Conservation (phyloP, 2,797 vertebrate genomes). For the Sebastes oblongus region DNA sequence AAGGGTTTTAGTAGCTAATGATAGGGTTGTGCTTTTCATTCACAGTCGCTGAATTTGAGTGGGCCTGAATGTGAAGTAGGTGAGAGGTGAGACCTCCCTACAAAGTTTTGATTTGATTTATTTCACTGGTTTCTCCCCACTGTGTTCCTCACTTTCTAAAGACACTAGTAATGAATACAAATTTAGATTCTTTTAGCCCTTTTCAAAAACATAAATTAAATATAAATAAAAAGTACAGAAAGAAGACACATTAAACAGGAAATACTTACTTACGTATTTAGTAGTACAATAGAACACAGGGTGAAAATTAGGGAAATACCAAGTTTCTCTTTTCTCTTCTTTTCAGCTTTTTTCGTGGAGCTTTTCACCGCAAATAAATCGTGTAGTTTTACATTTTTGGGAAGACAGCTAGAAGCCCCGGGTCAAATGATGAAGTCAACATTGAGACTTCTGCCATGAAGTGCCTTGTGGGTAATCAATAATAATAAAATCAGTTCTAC, state of each 20-base stretch:
- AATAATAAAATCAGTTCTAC: neutral
- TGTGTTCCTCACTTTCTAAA: neutral
- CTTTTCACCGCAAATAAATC: no score
- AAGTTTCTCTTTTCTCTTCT: no score
- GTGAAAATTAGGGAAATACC: no score
- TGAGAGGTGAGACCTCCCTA: neutral
- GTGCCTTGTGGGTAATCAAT: neutral
- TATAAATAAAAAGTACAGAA: neutral
- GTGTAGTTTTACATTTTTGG: no score
- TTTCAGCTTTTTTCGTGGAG: no score
- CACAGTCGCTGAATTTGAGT: neutral
- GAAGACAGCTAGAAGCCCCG: no score
- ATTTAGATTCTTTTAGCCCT: neutral
- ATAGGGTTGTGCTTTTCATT: slow-evolving; percentile 26
- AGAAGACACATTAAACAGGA: neutral
- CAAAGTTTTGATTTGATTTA: neutral
- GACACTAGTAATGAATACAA: neutral
- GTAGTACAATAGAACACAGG: neutral
- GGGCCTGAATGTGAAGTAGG: neutral
- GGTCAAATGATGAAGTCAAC: no score
- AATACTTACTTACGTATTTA: neutral
- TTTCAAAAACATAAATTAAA: neutral
- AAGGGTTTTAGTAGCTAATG: slow-evolving; percentile 17
- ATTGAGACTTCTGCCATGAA: neutral
- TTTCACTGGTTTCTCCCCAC: neutral